Percentiles rank a stretch among this genome's conserved stretches.
These are phyloP conservation scores for Epinephelus cyanopodus DNA, from an alignment of 2,113 vertebrate species.

Conservation along the genomic window DNA sequence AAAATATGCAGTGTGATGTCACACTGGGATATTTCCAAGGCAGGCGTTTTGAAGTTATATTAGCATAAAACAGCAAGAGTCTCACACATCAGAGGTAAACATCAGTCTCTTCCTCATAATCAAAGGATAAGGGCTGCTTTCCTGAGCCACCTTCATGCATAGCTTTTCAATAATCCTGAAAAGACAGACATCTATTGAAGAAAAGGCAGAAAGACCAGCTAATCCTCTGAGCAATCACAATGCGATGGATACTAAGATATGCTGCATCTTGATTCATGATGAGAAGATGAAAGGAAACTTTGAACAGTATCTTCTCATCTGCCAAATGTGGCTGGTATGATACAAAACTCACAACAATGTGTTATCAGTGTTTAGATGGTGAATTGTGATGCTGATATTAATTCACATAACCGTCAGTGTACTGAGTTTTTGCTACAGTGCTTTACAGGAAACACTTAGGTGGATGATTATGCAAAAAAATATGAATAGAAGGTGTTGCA, in stretches of 20 bases:
- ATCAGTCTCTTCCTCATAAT: slow-evolving; percentile 8
- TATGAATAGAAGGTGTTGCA: neutral
- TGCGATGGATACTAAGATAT: neutral
- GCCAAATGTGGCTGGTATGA: neutral
- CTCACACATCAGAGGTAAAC: slow-evolving; percentile 29
- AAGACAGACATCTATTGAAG: neutral
- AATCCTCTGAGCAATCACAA: neutral
- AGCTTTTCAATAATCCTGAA: slow-evolving; percentile 1
- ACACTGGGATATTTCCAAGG: neutral
- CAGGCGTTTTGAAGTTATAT: slow-evolving; percentile 21
- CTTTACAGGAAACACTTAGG: neutral
- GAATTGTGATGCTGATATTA: neutral
- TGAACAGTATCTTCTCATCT: neutral
- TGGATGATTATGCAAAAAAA: neutral
- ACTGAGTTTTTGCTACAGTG: neutral
- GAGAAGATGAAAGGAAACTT: neutral
- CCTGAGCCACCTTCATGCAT: neutral
- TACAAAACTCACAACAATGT: neutral
- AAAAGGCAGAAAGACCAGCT: neutral
- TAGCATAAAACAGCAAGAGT: slow-evolving; percentile 18
- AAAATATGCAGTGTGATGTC: neutral
- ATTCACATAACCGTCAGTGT: neutral
- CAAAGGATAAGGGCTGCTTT: slow-evolving; percentile 2
- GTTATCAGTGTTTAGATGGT: neutral
- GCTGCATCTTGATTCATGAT: neutral